Percentiles rank a stretch among this genome's conserved stretches.
Conservation (phyloP, 2,888 invertebrate species). For the Drosophila koepferae region DNA sequence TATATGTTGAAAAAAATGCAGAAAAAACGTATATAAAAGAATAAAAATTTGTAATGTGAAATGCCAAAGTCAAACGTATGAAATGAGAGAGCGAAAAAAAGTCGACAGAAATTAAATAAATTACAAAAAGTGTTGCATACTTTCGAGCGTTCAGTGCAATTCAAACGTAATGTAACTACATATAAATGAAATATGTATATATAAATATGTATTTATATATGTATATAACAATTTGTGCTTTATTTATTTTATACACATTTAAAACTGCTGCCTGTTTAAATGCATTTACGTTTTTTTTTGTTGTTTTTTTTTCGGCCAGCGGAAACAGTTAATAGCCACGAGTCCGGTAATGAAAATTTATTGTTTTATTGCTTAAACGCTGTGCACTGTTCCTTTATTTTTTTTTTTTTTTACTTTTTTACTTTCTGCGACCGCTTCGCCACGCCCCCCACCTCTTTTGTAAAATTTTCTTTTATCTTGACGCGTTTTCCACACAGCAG, state of each 20-base stretch:
- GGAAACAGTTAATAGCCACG: constrained; percentile 75
- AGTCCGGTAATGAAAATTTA: constrained; percentile 81
- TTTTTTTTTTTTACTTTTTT: not conserved
- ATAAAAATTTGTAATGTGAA: constrained; percentile 57
- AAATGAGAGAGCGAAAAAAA: constrained; percentile 22
- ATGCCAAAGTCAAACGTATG: constrained; percentile 70
- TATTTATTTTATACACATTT: constrained; percentile 43
- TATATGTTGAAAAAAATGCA: constrained; percentile 2
- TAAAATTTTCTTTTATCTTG: constrained; percentile 44
- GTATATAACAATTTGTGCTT: constrained; percentile 41
- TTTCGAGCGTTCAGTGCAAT: constrained; percentile 50
- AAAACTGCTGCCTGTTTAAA: constrained; percentile 33
- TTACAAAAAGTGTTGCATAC: constrained; percentile 48
- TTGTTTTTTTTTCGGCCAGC: constrained; percentile 23
- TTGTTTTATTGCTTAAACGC: constrained; percentile 79
- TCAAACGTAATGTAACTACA: constrained; percentile 38
- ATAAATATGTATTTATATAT: not conserved
- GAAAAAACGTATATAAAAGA: constrained; percentile 12
- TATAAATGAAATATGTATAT: not conserved
- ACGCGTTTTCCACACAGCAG: constrained; percentile 53
- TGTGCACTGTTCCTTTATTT: constrained; percentile 15
- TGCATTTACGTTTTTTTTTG: constrained; percentile 54
- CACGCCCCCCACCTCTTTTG: not conserved
- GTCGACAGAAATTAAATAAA: constrained; percentile 20
- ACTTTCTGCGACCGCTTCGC: not conserved